Evolutionary conservation across 92 coral and sea anemone species (phyloP), one percentile per base, ranked within the genome.

Genomic region (Heteractis magnifica): DNA sequence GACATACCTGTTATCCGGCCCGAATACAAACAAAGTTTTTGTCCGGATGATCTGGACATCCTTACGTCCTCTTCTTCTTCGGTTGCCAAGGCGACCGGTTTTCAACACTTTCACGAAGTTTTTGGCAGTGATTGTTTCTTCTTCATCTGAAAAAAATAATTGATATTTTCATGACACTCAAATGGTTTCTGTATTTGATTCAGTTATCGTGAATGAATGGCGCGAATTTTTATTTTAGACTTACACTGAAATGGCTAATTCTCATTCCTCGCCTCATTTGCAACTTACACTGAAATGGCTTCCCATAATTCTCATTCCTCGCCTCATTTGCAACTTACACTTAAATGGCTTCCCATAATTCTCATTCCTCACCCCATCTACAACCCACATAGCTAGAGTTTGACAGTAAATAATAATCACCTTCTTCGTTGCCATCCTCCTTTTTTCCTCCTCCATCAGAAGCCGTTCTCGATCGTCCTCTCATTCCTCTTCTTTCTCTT

Each of bases 1-100:
- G 9, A 21, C 90, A 81, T 83, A 95, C 98, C 95, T 81, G 77
- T 95, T 95, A 34, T 95, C 98, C 18, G 98, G 98, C 48, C 96
- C 90, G 82, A 95, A 95, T 53, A 95, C 78, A 64, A 92, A 95
- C 89, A 95, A 19, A 3, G 98, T 87, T 23, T 84, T 92, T 18
- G 94, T 92, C 18, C 86, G 91, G 49, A 95, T 89, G 75, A 95
- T 83, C 1, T 92, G 91, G 34, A 89, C 89, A 20, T 86, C 91
- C 72, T 91, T 92, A 48, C 86, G 88, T 3, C 90, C 83, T 10
- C 86, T 83, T 50, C 95, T 86, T 20, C 97, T 88, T 44, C 96
- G 84, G 71, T 87, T 82, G 4, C 95, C 98, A 10, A 92, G 85
- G 56, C 93, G 81, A 4, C 94, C 93, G 0, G 83, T 85, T 76